phyloP scores from a whole-genome alignment of 1,140 invertebrate species.

The Leptopilina clavipes region DNA sequence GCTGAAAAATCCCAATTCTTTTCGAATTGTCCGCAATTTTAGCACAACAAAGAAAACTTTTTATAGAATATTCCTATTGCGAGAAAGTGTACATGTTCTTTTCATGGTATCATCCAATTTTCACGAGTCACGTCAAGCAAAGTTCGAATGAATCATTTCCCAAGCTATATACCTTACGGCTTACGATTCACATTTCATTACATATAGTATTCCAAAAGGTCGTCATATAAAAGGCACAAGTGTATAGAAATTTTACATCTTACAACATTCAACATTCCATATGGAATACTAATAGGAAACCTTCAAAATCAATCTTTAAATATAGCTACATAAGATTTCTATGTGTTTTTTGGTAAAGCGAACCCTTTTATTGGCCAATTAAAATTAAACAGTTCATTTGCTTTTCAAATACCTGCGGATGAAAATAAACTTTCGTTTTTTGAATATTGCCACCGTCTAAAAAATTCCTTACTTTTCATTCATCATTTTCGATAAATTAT shows the following conservation, averaged over 20 bases:
- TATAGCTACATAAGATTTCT: no score
- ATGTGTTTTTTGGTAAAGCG: background rate
- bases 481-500: no score
- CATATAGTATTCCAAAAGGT: background rate
- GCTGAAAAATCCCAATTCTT: no score
- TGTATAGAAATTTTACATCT: constrained; percentile 21
- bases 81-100: no score
- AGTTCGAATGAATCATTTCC: background rate
- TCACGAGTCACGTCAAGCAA: background rate
- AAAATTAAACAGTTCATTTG: background rate
- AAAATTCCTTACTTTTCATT: no score
- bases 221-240: constrained; percentile 7
- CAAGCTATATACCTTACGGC: background rate
- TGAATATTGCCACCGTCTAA: no score
- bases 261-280: background rate
- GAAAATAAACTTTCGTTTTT: no score
- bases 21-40: no score
- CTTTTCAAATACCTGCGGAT: no score
- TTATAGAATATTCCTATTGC: no score
- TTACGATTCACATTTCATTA: background rate
- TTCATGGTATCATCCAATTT: background rate
- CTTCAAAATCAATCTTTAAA: background rate
- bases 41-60: no score
- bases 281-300: constrained; percentile 8
- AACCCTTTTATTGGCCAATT: background rate